Evolutionary conservation across 2,113 vertebrate species (phyloP).

Genomic region (Tyrannus savana): DNA sequence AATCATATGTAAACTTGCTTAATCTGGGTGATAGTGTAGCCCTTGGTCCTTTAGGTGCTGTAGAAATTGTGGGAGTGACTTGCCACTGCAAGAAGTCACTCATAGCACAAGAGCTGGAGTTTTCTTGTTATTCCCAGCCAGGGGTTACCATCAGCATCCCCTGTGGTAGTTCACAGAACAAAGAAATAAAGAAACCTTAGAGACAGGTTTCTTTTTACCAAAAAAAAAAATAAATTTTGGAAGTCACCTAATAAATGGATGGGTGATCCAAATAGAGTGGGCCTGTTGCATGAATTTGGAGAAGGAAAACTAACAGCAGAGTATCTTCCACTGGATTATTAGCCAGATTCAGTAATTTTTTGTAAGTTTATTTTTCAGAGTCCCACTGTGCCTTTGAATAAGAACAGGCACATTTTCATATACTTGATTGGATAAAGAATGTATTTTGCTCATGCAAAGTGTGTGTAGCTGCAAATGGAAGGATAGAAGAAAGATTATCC

Average conservation of each 20-base stretch:
- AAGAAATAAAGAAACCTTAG: not conserved
- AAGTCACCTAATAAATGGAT: not conserved
- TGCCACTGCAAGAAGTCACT: not conserved
- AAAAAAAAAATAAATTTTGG: not conserved
- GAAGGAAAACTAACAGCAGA: not conserved
- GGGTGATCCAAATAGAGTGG: not conserved
- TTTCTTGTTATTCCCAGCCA: not conserved
- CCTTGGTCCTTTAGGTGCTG: not conserved
- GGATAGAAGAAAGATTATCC: constrained; percentile 17
- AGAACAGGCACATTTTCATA: constrained; percentile 7
- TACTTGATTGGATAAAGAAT: constrained; percentile 51
- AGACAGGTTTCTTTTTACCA: not conserved
- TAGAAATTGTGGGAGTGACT: not conserved
- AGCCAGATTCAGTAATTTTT: not conserved
- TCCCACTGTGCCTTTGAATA: constrained; percentile 4
- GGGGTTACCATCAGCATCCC: not conserved
- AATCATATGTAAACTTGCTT: not conserved
- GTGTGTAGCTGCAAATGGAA: constrained; percentile 37
- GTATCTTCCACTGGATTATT: not conserved
- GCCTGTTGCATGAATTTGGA: not conserved
- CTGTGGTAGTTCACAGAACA: not conserved
- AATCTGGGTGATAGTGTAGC: not conserved
- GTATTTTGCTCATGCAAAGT: constrained; percentile 36
- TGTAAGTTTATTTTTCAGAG: not conserved
- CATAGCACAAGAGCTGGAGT: not conserved